phyloP scores from a whole-genome alignment of 2,888 invertebrate species.

The Agrilus cyanescens region DNA sequence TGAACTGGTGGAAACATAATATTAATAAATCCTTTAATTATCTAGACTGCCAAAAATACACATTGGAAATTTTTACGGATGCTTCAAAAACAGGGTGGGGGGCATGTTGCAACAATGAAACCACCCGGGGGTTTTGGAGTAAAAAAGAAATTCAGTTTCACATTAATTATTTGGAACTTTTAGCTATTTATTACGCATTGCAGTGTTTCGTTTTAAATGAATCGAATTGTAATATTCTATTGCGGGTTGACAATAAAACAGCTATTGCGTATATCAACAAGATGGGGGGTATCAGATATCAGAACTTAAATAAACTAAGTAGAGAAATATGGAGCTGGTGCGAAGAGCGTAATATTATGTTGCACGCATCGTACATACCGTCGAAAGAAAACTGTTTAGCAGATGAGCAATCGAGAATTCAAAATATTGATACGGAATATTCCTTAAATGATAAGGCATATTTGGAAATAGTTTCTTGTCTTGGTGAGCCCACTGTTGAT shows the following conservation, averaged over 20 bases:
- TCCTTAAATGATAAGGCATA: too few species aligned
- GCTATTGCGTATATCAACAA: conserved; percentile 16
- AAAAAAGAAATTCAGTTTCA: conserved; percentile 12
- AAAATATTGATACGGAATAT: too few species aligned
- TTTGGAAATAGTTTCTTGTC: background rate
- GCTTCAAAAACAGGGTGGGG: conserved; percentile 19
- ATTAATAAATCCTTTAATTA: too few species aligned
- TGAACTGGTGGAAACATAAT: too few species aligned
- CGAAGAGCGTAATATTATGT: too few species aligned
- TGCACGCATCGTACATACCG: too few species aligned
- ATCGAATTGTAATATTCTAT: conserved; percentile 13
- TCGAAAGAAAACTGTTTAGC: too few species aligned
- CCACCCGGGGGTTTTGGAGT: conserved; percentile 16
- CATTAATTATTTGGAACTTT: conserved; percentile 19
- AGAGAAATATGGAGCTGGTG: conserved; percentile 15
- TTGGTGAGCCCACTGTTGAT: conserved; percentile 4
- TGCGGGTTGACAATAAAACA: conserved; percentile 18
- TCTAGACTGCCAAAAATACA: background rate
- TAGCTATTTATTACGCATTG: conserved; percentile 16
- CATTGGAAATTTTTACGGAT: conserved; percentile 18
- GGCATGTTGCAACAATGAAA: conserved; percentile 10
- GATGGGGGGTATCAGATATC: conserved; percentile 15
- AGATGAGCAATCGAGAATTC: too few species aligned
- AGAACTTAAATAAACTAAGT: conserved; percentile 13
- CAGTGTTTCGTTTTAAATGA: conserved; percentile 16